These are phyloP conservation scores for Murina feae DNA, from an alignment of 2,113 vertebrate genomes.

Conservation along the genomic window DNA sequence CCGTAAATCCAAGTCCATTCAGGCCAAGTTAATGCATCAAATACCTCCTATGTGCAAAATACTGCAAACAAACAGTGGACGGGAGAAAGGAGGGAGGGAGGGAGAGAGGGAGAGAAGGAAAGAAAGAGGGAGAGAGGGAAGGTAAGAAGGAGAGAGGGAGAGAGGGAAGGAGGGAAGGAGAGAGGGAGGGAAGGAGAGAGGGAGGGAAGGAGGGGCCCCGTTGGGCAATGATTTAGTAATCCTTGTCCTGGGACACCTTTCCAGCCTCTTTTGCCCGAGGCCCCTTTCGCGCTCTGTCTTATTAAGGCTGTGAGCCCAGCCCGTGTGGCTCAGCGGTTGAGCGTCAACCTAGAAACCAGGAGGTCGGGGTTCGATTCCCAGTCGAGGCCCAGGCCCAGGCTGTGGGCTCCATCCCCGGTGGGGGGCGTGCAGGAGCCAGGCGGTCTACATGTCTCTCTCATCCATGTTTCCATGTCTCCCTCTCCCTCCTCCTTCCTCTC, in stretches of 20 bases:
- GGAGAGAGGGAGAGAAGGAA: too few relatives aligned
- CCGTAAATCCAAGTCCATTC: not conserved
- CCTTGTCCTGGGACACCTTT: not conserved
- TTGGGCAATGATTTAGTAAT: not conserved
- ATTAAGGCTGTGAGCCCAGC: too few relatives aligned
- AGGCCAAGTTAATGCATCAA: not conserved
- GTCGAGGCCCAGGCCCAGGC: too few relatives aligned
- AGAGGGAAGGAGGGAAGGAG: not conserved
- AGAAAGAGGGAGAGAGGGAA: not conserved
- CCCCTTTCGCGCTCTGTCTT: too few relatives aligned
- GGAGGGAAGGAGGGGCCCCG: not conserved
- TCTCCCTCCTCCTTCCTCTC: not conserved
- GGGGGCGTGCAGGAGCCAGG: not conserved
- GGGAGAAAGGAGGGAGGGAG: not conserved
- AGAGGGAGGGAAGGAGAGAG: not conserved
- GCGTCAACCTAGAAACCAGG: too few relatives aligned
- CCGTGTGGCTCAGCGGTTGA: too few relatives aligned
- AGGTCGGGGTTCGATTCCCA: too few relatives aligned
- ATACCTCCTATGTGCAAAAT: not conserved
- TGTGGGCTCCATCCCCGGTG: too few relatives aligned
- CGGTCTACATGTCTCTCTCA: not conserved
- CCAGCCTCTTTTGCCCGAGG: too few relatives aligned
- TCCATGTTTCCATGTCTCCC: not conserved
- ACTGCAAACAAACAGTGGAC: not conserved
- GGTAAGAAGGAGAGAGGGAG: not conserved